Evolutionary conservation across 2,888 invertebrate species (phyloP).

Genomic region (Morpho achilles): DNA sequence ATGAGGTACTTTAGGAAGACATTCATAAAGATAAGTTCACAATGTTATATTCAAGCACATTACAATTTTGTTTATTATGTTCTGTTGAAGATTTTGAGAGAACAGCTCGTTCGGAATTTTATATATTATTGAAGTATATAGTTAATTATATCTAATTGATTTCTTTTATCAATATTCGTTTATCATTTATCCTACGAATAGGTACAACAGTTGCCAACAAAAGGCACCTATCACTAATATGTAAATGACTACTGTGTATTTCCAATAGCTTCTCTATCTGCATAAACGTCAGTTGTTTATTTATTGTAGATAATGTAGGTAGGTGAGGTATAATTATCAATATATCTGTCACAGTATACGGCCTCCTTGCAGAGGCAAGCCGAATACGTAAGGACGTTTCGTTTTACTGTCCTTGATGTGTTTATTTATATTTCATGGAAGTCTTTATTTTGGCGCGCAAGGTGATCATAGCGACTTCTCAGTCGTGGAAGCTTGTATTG

Average conservation of each 20-base stretch:
- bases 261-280: conserved; percentile 36
- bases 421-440: conserved; percentile 45
- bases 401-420: conserved; percentile 22
- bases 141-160: too few relatives aligned
- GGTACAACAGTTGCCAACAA: too few relatives aligned
- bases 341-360: conserved; percentile 45
- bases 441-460: conserved; percentile 42
- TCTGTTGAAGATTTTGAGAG: too few relatives aligned
- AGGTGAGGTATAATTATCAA: conserved; percentile 35
- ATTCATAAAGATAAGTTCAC: too few relatives aligned
- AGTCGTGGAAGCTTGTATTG: conserved; percentile 57
- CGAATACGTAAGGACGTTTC: conserved; percentile 44
- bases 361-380: conserved; percentile 26
- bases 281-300: conserved; percentile 52
- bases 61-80: too few relatives aligned
- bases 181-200: too few relatives aligned
- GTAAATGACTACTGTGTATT: conserved; percentile 28
- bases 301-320: conserved; percentile 57
- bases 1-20: too few relatives aligned
- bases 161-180: too few relatives aligned
- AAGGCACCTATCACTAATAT: neutral
- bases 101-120: too few relatives aligned
- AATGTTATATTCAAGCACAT: too few relatives aligned
- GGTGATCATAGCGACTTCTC: conserved; percentile 44
- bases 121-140: too few relatives aligned